Evolutionary conservation across 64 coral and sea anemone genomes (phyloP), one percentile per base, ranked within the genome.

Genomic region (Pocillopora verrucosa): DNA sequence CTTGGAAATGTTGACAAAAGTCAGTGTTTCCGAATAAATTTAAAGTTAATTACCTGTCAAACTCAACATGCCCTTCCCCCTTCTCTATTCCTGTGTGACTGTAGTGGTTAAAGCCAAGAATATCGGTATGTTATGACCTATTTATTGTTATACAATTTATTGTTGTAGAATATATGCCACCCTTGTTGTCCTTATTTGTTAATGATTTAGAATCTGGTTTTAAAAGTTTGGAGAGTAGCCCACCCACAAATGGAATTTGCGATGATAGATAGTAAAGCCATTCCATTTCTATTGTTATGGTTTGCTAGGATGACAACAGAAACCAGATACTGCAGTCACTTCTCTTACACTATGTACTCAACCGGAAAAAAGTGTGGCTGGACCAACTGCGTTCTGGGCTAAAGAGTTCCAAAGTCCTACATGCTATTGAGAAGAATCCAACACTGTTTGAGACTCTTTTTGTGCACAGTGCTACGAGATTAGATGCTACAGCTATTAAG

Each of bases 221-320:
- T 30, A 30, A 30, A 30, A 30, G 30, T 30, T 30, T 30, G 30
- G 30, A 30, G 30, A 30, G 30, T 30, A 30, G 30, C 30, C 30
- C 30, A 30, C 30, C 30, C 30, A 30, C 30, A 30, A 30, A 30
- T 30, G 30, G 30, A 30, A 30, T 30, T 30, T 30, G 30, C 30
- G 30, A 30, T 30, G 30, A 30, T 30, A 30, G 30, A 30, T 30
- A 30, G 30, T 30, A 30, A 30, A 30, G 30, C 30, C 30, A 30
- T 30, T 30, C 30, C 30, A 30, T 30, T 30, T 30, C 0, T 30
- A 30, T 30, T 30, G 30, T 30, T 30, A 77, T 77, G 76, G 76
- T 77, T 77, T 77, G 76, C 35, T 77, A 77, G 76, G 76, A 77
- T 77, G 76, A 77, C 76, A 77, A 77, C 76, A 77, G 76, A 77